These are phyloP conservation scores for Leptopilina syphax DNA, from an alignment of 2,888 invertebrate genomes.

Conservation along the genomic window DNA sequence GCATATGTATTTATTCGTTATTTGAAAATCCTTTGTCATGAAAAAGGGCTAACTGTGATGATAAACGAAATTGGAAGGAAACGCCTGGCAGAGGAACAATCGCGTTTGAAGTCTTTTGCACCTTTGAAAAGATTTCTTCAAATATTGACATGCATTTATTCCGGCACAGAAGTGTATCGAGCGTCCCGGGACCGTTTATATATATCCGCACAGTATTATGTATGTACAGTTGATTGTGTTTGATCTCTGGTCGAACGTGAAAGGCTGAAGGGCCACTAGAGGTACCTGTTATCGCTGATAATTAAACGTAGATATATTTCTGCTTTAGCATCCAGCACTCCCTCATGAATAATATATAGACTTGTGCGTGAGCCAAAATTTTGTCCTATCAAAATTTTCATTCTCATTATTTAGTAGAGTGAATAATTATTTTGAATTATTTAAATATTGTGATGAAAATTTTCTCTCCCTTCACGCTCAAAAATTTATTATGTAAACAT, in stretches of 20 bases:
- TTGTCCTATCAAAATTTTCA: too few relatives aligned
- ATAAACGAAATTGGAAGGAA: background rate
- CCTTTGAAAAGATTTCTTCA: conserved; percentile 5
- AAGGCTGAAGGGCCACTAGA: conserved; percentile 13
- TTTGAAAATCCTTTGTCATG: too few relatives aligned
- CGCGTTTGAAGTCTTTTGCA: background rate
- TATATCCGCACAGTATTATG: background rate
- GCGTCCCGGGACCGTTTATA: conserved; percentile 15
- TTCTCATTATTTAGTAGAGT: too few relatives aligned
- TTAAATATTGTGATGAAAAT: too few relatives aligned
- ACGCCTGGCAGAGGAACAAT: background rate
- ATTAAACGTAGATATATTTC: conserved; percentile 14
- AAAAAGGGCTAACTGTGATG: too few relatives aligned
- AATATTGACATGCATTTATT: conserved; percentile 22
- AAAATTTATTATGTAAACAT: too few relatives aligned
- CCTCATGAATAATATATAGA: too few relatives aligned
- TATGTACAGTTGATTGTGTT: background rate
- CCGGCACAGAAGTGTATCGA: background rate
- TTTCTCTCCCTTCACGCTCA: too few relatives aligned
- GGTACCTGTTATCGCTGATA: conserved; percentile 25
- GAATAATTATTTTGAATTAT: too few relatives aligned
- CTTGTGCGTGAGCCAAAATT: too few relatives aligned
- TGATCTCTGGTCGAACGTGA: conserved; percentile 25
- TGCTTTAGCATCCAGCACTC: background rate
- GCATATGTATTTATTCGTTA: too few relatives aligned